Conservation (phyloP, 1,140 invertebrate species). For the Rhopalosiphum padi region DNA sequence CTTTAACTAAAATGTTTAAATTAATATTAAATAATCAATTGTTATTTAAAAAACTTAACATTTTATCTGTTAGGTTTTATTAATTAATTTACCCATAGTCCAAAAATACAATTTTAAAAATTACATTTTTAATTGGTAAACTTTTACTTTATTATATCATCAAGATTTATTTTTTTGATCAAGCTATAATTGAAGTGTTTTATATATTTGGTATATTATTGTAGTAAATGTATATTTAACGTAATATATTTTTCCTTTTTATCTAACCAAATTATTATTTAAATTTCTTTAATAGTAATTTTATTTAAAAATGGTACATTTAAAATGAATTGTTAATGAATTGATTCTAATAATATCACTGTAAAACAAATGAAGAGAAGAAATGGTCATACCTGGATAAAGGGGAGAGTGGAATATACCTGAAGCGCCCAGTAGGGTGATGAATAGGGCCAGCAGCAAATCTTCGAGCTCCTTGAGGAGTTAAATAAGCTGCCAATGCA, state of each 20-base stretch:
- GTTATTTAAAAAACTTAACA: neutral
- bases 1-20: neutral
- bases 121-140: neutral
- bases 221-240: neutral
- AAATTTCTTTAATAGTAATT: slow-evolving; percentile 17
- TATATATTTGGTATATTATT: slow-evolving; percentile 4
- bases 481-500: slow-evolving; percentile 90
- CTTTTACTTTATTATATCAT: neutral
- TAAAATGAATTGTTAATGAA: slow-evolving; percentile 14
- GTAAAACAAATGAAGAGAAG: slow-evolving; percentile 55
- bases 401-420: slow-evolving; percentile 71
- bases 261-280: slow-evolving; percentile 43
- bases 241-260: slow-evolving; percentile 6
- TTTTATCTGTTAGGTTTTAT: neutral
- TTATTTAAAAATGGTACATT: neutral
- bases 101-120: neutral
- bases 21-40: neutral
- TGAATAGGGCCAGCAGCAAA: slow-evolving; percentile 94
- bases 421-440: slow-evolving; percentile 84
- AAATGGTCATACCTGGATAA: slow-evolving; percentile 58
- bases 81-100: neutral
- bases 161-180: neutral
- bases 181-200: neutral
- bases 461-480: slow-evolving; percentile 81
- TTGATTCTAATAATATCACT: slow-evolving; percentile 54